phyloP scores from a whole-genome alignment of 2,797 vertebrate genomes.

The Eupleurogrammus muticus region DNA sequence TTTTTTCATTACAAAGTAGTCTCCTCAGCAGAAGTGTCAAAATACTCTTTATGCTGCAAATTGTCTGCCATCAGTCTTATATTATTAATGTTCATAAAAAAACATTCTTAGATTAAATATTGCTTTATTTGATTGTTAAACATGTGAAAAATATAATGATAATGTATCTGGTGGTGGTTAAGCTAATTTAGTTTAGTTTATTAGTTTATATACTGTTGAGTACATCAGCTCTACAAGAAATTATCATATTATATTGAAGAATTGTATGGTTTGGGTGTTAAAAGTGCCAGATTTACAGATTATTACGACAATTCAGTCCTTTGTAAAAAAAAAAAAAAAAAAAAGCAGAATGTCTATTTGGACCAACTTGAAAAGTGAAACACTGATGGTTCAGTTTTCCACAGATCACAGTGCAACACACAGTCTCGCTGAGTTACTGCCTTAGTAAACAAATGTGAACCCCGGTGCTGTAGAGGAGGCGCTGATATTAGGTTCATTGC shows the following conservation, averaged over 20 bases:
- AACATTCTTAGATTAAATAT: too few relatives aligned
- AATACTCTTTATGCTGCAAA: too few relatives aligned
- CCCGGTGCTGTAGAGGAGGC: background rate
- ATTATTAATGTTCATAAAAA: too few relatives aligned
- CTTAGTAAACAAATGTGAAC: background rate
- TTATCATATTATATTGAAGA: too few relatives aligned
- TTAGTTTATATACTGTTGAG: too few relatives aligned
- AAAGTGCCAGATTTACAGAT: too few relatives aligned
- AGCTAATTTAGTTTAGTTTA: too few relatives aligned
- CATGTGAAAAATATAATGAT: background rate
- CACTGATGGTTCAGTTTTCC: background rate
- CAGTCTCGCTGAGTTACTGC: background rate
- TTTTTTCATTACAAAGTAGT: background rate
- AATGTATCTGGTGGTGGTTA: background rate
- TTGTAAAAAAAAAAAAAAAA: too few relatives aligned
- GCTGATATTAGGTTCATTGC: background rate
- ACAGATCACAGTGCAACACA: background rate
- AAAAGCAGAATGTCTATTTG: background rate
- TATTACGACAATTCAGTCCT: too few relatives aligned
- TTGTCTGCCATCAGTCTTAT: too few relatives aligned
- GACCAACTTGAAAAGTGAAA: background rate
- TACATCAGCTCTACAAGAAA: background rate
- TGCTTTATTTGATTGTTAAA: too few relatives aligned
- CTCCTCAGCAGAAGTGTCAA: background rate
- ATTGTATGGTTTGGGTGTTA: background rate